These are phyloP conservation scores for Xylota segnis DNA, from an alignment of 2,888 invertebrate species.

Conservation along the genomic window DNA sequence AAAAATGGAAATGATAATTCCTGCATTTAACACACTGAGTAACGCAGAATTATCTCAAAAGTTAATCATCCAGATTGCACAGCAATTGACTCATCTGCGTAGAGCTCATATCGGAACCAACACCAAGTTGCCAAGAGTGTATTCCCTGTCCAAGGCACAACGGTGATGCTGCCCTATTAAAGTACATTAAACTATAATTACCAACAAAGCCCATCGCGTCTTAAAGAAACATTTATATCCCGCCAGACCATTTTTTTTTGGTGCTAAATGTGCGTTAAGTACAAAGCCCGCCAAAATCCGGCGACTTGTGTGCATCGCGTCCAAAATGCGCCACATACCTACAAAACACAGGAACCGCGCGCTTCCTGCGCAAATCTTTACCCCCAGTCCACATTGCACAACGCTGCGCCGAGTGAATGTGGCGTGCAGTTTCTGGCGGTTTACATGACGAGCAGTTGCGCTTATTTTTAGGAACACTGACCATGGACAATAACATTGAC, in stretches of 20 bases:
- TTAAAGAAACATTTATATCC: neutral
- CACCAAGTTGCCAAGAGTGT: neutral
- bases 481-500: slow-evolving; percentile 75
- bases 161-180: neutral
- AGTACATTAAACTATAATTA: slow-evolving; percentile 32
- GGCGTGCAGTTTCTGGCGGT: slow-evolving; percentile 27
- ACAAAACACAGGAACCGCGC: slow-evolving; percentile 17
- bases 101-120: neutral
- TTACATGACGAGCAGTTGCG: slow-evolving; percentile 51
- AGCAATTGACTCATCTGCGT: neutral
- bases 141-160: neutral
- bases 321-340: slow-evolving; percentile 31
- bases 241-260: slow-evolving; percentile 3
- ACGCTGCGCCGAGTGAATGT: neutral
- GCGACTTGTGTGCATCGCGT: neutral
- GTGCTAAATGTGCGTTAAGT: slow-evolving; percentile 13
- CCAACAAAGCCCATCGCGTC: neutral
- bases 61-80: neutral
- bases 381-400: slow-evolving; percentile 1
- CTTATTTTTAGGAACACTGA: slow-evolving; percentile 70
- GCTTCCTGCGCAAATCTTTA: neutral
- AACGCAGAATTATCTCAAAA: neutral
- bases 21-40: too few relatives aligned
- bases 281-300: slow-evolving; percentile 45
- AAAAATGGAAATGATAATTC: too few relatives aligned